These are phyloP conservation scores for Epirrhoe alternata DNA, from an alignment of 2,888 invertebrate genomes.

Conservation along the genomic window DNA sequence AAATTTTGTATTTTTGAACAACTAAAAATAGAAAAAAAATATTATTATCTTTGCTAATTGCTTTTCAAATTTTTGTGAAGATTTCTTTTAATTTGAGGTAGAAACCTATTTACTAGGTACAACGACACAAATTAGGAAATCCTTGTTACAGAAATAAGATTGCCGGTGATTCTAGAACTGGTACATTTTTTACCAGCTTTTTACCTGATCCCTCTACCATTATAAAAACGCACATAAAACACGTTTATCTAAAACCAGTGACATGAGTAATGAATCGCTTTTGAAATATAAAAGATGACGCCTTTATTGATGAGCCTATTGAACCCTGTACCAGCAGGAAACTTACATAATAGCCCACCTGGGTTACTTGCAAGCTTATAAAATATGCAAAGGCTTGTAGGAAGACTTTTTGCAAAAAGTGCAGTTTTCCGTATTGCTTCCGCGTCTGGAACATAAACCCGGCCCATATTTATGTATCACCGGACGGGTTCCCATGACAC, in stretches of 20 bases:
- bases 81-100: no score
- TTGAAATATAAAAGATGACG: neutral
- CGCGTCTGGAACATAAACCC: conserved; percentile 31
- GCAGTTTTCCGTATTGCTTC: conserved; percentile 50
- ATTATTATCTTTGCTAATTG: no score
- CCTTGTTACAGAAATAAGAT: no score
- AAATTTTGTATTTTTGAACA: no score
- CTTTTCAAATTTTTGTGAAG: no score
- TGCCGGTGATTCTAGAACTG: no score
- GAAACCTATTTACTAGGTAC: no score
- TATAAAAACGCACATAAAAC: no score
- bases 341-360: conserved; percentile 17
- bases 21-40: no score
- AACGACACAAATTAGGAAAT: no score
- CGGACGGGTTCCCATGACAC: neutral
- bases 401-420: conserved; percentile 40
- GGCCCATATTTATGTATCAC: neutral
- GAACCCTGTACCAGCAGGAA: conserved; percentile 18
- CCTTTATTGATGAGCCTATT: conserved; percentile 14
- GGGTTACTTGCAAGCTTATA: conserved; percentile 39
- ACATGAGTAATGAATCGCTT: neutral
- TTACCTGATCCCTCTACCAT: no score
- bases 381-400: conserved; percentile 36
- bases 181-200: no score
- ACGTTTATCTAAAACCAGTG: neutral